Base-by-base conservation (phyloP, 2,797 vertebrate genomes). In the Alouatta caraya region DNA sequence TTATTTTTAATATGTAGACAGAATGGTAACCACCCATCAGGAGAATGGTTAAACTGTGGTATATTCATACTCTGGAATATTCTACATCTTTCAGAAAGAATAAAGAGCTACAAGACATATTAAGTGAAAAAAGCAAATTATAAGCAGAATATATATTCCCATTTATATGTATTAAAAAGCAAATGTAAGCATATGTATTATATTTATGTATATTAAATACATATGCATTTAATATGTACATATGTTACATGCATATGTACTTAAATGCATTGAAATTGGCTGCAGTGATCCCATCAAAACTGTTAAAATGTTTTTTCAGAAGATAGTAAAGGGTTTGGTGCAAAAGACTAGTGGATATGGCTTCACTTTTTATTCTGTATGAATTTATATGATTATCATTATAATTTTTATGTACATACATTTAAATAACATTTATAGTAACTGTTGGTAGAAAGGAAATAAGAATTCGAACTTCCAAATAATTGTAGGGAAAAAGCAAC, bases 31-130 rank as follows among this genome's bases (percentile, higher is more conserved):
- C 78, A 48, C 42, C 46, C 1, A 50, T 88, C 30, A 90, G n/a
- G 64, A 93, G 80, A 86, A 50, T 85, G 33, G 17, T 94, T 94
- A 94, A 88, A 75, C 67, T 5, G 42, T 90, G 78, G 3, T 90
- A 64, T 86, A 78, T 44, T 14, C 28, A 50, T 88, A 50, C 24
- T 95, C 28, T 96, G 13, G 14, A 72, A 84, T 88, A 86, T 59
- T 91, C 30, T 72, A 8, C 44, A 61, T 94, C 39, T 88, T 97
- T 87, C 90, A 93, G 44, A 88, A 86, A 85, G 52, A 94, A 89
- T 89, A 84, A n/a, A 73, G 39, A 81, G 96, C 21, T 81, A 67
- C 28, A 89, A 90, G 46, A 92, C n/a, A 61, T 86, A 87, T 39
- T 46, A 93, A 90, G 48, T 59, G 44, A 75, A 97, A 89, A 95